Evolutionary conservation across 2,113 vertebrate genomes (phyloP), one percentile per base, ranked within the genome.

Genomic region (Emydocephalus ijimae): DNA sequence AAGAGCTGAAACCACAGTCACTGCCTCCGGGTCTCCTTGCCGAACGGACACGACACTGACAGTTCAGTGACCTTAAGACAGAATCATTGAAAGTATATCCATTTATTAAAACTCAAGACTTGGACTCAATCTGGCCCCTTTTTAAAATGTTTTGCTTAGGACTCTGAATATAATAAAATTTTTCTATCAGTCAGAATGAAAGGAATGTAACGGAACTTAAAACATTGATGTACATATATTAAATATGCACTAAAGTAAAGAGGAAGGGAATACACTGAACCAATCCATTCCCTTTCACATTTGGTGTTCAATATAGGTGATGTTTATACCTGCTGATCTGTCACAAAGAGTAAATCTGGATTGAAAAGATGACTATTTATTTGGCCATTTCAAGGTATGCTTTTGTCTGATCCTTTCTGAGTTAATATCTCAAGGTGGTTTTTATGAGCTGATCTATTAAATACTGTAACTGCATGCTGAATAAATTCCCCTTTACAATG

Each of bases 341-440:
- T 24, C 55, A 1, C 57, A 57, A 0, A 1, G 9, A 34, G 43
- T 0, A 4, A 21, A 24, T n/a, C 45, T 3, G 11, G 43, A 6
- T 24, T 56, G 5, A 34, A 15, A 29, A 21, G 2, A 5, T 5
- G 29, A 23, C 34, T 15, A 24, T 55, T 26, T 61, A 23, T 45
- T 9, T 26, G 14, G 1, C 39, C 39, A 29, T 10, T 43, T 14
- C 39, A 34, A 29, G 26, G 10, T 34, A 45, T 3, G 45, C 29
- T 91, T 57, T 57, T 23, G 39, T 50, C 29, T 3, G 5, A 87
- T 56, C 20, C 56, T 24, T 88, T 18, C 5, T 54, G 85, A 34
- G 87, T 87, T 61, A 87, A 87, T 91, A 50, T 81, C 48, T n/a
- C n/a, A 3, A 88, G 86, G 21, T 11, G 59, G 48, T 88, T 69